phyloP scores from a whole-genome alignment of 2,797 vertebrate species.

The Myioborus melanocephalus region DNA sequence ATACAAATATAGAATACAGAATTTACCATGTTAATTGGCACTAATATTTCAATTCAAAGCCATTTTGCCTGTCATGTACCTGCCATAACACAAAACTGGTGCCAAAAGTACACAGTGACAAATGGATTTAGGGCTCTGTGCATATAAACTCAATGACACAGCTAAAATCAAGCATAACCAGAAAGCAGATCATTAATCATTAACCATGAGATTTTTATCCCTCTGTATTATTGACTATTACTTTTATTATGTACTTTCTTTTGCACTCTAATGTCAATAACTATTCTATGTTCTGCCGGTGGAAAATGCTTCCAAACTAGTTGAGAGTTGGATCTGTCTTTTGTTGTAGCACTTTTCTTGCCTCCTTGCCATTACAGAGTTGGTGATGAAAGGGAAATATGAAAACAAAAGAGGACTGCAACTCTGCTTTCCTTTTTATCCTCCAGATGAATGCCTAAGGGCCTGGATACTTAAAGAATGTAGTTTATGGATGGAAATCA shows the following conservation, averaged over 20 bases:
- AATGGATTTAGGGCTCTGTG: background rate
- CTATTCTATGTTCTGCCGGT: background rate
- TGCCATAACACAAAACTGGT: background rate
- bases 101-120: background rate
- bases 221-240: background rate
- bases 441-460: background rate
- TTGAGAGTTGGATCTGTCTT: background rate
- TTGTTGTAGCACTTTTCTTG: background rate
- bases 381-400: background rate
- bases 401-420: background rate
- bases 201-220: background rate
- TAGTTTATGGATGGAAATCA: background rate
- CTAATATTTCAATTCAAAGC: background rate
- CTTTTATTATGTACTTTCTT: background rate
- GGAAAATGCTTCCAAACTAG: background rate
- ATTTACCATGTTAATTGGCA: background rate
- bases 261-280: background rate
- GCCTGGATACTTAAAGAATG: background rate
- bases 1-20: background rate
- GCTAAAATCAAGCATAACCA: background rate
- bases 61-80: background rate
- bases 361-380: background rate
- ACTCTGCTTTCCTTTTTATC: background rate
- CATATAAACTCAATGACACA: background rate
- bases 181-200: background rate